These are phyloP conservation scores for Griposia aprilina DNA, from an alignment of 2,888 invertebrate genomes.

Conservation along the genomic window DNA sequence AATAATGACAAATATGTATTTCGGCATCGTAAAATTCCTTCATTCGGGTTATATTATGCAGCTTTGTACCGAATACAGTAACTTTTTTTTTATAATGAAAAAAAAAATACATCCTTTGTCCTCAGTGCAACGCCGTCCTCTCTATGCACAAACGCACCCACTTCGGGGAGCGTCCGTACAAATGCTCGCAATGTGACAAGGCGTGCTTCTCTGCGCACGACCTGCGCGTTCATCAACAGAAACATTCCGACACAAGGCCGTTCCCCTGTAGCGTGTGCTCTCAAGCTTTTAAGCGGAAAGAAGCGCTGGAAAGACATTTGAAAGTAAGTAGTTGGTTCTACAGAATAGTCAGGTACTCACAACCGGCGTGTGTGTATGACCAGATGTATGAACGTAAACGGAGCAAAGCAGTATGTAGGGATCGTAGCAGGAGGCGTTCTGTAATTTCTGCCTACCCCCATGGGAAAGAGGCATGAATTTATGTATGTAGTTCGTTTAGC, in stretches of 20 bases:
- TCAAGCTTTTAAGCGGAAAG: conserved; percentile 86
- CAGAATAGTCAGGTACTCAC: too few relatives aligned
- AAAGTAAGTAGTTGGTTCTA: conserved; percentile 59
- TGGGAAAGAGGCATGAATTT: too few relatives aligned
- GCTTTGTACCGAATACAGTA: neutral
- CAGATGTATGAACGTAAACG: too few relatives aligned
- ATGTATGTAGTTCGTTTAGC: neutral
- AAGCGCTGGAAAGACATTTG: conserved; percentile 81
- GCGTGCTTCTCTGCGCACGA: conserved; percentile 85
- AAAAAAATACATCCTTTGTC: neutral
- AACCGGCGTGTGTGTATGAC: too few relatives aligned
- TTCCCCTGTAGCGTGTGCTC: conserved; percentile 81
- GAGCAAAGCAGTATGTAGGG: too few relatives aligned
- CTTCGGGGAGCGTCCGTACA: conserved; percentile 79
- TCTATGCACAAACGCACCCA: conserved; percentile 86
- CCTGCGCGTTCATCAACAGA: conserved; percentile 84
- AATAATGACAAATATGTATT: too few relatives aligned
- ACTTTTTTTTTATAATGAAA: neutral
- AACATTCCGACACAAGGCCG: conserved; percentile 84
- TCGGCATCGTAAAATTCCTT: neutral
- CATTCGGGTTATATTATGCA: neutral
- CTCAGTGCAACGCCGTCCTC: conserved; percentile 55
- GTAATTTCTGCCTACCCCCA: too few relatives aligned
- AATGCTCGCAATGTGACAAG: conserved; percentile 81
- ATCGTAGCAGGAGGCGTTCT: too few relatives aligned